These are phyloP conservation scores for Aphis craccivora DNA, from an alignment of 1,140 invertebrate genomes.

Conservation along the genomic window DNA sequence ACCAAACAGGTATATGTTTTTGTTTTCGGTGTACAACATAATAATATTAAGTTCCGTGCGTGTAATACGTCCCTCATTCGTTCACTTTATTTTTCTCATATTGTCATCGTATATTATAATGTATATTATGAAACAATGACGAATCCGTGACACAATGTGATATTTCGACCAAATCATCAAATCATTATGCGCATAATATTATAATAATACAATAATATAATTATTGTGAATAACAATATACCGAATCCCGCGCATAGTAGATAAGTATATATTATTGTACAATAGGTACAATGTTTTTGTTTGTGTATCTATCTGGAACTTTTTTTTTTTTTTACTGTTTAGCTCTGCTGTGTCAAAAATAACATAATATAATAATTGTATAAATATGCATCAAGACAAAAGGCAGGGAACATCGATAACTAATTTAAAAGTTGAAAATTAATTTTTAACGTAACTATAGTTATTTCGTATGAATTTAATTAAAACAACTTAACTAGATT, in stretches of 20 bases:
- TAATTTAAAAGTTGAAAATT: neutral
- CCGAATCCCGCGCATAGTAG: neutral
- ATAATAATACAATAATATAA: slow-evolving; percentile 37
- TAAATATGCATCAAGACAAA: neutral
- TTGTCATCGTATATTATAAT: slow-evolving; percentile 4
- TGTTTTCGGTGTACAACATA: neutral
- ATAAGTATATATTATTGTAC: neutral
- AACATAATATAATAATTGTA: neutral
- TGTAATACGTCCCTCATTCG: neutral
- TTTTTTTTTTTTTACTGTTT: slow-evolving; percentile 6
- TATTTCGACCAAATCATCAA: slow-evolving; percentile 42
- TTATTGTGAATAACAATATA: slow-evolving; percentile 36
- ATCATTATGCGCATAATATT: slow-evolving; percentile 38
- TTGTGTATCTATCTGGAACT: neutral
- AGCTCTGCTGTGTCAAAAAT: neutral
- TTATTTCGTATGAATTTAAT: neutral
- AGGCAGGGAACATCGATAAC: neutral
- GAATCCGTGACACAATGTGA: slow-evolving; percentile 39
- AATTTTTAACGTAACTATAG: neutral
- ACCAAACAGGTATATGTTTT: neutral
- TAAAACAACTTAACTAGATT: neutral
- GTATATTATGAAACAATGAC: slow-evolving; percentile 26
- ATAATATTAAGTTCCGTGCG: neutral
- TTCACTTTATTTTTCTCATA: neutral
- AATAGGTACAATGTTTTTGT: neutral